These are phyloP conservation scores for Hydrolagus colliei DNA, from an alignment of 2,797 vertebrate genomes.

Conservation along the genomic window DNA sequence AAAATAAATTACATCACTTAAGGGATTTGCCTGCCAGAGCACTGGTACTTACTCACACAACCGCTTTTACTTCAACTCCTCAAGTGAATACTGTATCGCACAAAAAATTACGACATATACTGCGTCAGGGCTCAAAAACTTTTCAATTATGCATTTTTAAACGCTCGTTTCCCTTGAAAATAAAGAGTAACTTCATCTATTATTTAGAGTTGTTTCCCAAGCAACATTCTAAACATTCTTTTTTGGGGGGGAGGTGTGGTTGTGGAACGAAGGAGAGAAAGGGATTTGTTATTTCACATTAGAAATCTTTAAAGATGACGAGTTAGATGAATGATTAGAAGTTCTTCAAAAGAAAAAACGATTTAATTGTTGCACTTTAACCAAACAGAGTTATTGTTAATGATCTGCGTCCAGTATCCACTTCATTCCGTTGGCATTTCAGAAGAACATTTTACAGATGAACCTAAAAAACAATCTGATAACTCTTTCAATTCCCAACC, in stretches of 20 bases:
- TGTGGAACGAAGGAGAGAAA: too few species aligned
- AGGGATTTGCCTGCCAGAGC: too few species aligned
- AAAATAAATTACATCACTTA: too few species aligned
- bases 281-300: not conserved
- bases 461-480: not conserved
- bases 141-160: not conserved
- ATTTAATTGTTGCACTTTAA: not conserved
- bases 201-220: not conserved
- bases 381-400: not conserved
- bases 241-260: not conserved
- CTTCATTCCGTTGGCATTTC: not conserved
- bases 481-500: not conserved
- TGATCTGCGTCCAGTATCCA: not conserved
- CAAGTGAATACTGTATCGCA: too few species aligned
- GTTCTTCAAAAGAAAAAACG: not conserved
- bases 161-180: not conserved
- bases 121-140: too few species aligned
- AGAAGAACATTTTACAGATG: not conserved
- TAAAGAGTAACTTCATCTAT: not conserved
- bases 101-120: too few species aligned
- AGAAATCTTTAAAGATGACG: not conserved
- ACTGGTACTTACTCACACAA: too few species aligned
- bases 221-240: not conserved
- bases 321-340: too few species aligned
- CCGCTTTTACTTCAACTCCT: too few species aligned